Conservation (phyloP, 2,113 vertebrate genomes). For the Tupaia chinensis region DNA sequence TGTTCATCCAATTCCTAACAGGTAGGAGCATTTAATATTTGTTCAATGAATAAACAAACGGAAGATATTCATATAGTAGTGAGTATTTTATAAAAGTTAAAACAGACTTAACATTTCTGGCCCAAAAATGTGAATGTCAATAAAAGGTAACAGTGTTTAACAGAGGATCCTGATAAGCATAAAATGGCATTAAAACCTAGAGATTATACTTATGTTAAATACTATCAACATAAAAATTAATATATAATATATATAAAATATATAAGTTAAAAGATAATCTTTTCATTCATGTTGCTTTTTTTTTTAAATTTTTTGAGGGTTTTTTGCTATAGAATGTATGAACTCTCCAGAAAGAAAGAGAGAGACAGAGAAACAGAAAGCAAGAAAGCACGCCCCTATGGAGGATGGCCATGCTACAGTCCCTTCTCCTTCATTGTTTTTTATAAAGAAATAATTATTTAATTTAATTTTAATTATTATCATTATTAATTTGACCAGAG, state of each 20-base stretch:
- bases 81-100: constrained; percentile 15
- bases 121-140: constrained; percentile 19
- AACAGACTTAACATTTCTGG: constrained; percentile 24
- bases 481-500: too few relatives aligned
- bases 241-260: not conserved
- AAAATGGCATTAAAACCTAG: constrained; percentile 37
- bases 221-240: not conserved
- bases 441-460: too few relatives aligned
- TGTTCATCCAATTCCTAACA: not conserved
- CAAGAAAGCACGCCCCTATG: too few relatives aligned
- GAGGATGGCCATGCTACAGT: too few relatives aligned
- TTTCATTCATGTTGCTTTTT: too few relatives aligned
- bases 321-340: too few relatives aligned
- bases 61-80: not conserved
- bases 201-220: constrained; percentile 15
- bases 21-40: not conserved
- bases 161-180: not conserved
- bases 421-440: too few relatives aligned
- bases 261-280: too few relatives aligned
- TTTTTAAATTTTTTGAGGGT: too few relatives aligned
- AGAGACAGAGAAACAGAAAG: too few relatives aligned
- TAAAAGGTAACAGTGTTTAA: not conserved
- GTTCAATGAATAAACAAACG: not conserved
- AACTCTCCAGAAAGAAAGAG: too few relatives aligned
- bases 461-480: too few relatives aligned